These are phyloP conservation scores for Tor tambroides DNA, from an alignment of 2,113 vertebrate genomes.

Conservation along the genomic window DNA sequence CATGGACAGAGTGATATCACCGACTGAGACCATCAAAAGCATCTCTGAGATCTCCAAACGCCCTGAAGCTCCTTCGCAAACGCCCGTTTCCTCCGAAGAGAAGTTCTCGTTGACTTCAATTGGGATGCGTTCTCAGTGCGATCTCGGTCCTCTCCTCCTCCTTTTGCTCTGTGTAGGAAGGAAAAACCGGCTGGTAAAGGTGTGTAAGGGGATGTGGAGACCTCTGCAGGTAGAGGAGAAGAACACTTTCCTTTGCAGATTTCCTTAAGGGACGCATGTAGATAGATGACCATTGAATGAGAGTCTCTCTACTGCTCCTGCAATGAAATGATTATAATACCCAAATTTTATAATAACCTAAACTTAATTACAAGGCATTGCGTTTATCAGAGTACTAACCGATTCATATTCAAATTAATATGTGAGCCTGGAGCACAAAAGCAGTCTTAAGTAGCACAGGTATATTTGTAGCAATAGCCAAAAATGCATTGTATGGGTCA, in stretches of 20 bases:
- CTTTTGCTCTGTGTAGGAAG: constrained; percentile 16
- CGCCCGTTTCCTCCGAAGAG: constrained; percentile 15
- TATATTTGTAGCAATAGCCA: no score
- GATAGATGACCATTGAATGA: background rate
- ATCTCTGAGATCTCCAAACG: constrained; percentile 36
- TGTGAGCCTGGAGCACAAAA: no score
- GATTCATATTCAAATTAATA: no score
- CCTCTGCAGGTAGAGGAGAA: constrained; percentile 65
- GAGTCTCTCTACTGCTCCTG: background rate
- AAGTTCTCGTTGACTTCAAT: constrained; percentile 52
- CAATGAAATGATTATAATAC: background rate
- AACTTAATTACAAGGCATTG: background rate
- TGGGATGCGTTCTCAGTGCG: constrained; percentile 40
- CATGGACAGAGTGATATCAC: constrained; percentile 8
- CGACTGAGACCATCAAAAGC: constrained; percentile 20
- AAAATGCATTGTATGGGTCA: no score
- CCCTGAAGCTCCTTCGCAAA: constrained; percentile 34
- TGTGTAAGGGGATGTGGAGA: constrained; percentile 59
- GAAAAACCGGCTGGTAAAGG: constrained; percentile 50
- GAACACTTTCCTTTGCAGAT: constrained; percentile 39
- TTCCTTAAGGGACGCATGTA: background rate
- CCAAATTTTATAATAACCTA: background rate
- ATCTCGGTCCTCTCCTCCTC: constrained; percentile 32
- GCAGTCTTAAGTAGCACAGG: no score
- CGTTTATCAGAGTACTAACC: background rate